These are phyloP conservation scores for Clarias platycephalus DNA, from an alignment of 2,797 vertebrate genomes.

Conservation along the genomic window DNA sequence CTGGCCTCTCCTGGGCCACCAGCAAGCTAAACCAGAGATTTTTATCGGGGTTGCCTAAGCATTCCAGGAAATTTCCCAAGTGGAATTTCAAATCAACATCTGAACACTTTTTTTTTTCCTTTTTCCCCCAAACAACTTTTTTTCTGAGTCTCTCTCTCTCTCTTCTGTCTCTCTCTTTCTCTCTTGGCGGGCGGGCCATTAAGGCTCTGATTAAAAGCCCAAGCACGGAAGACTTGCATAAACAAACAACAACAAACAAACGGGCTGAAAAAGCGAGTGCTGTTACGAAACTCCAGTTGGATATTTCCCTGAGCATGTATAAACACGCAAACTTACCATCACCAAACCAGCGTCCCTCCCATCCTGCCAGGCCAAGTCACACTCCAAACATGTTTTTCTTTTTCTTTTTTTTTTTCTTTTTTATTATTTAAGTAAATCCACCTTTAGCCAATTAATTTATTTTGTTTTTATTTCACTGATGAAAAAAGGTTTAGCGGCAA, in stretches of 20 bases:
- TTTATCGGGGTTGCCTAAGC: slow-evolving; percentile 58
- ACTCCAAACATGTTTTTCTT: slow-evolving; percentile 20
- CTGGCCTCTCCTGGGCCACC: slow-evolving; percentile 52
- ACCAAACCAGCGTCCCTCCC: slow-evolving; percentile 19
- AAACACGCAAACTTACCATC: slow-evolving; percentile 20
- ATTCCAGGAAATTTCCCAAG: slow-evolving; percentile 65
- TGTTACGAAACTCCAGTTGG: slow-evolving; percentile 29
- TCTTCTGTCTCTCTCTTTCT: neutral
- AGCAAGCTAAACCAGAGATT: slow-evolving; percentile 57
- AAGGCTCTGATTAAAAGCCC: slow-evolving; percentile 37
- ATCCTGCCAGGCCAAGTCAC: slow-evolving; percentile 16
- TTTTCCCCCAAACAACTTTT: neutral
- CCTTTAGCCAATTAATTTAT: neutral
- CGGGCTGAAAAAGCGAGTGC: slow-evolving; percentile 6
- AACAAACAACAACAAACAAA: slow-evolving; percentile 49
- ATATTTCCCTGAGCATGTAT: slow-evolving; percentile 24
- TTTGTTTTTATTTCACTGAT: slow-evolving; percentile 34
- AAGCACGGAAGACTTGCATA: slow-evolving; percentile 37
- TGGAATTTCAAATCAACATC: slow-evolving; percentile 67
- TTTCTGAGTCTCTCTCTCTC: slow-evolving; percentile 6
- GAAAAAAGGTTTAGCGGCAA: neutral
- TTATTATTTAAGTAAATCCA: slow-evolving; percentile 1
- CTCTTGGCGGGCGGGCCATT: slow-evolving; percentile 23
- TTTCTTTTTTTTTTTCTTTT: neutral
- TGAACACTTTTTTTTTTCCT: slow-evolving; percentile 40